Evolutionary conservation across 2,888 invertebrate species (phyloP), one percentile per base, ranked within the genome.

Genomic region (Galeopsomyia nigrocyanea): DNA sequence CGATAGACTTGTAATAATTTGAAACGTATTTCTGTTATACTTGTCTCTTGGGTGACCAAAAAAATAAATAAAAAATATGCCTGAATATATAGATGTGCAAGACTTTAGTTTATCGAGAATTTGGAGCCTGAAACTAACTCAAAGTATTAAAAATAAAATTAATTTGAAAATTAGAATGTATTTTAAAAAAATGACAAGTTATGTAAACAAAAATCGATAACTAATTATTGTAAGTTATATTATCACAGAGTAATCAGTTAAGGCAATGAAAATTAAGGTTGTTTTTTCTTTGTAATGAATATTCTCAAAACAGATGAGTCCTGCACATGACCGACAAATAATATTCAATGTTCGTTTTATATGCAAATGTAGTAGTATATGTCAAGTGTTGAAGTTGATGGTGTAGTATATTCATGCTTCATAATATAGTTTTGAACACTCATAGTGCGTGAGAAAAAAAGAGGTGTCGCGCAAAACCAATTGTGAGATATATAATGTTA

Each of bases 1-100:
- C 85, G 85, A 86, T 85, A 86, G 85, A 85, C 85, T 82, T 82
- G 76, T 77, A 77, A 75, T 77, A 69, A 70, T 49, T 64, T 55
- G 46, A 68, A 31, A 69, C 50, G 47, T 69, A 63, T 56, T 55
- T 51, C 26, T 69, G 62, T 62, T 69, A 26, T 26, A 66, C 21
- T 50, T 73, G 62, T 73, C 22, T 73, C 39, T 69, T 69, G 56
- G 51, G 57, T 74, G 58, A 62, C 47, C 39, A 68, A 66, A 67
- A 50, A 49, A 56, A 31, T 64, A 14, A 19, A 61, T 58, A 56
- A 61, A 51, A 50, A 17, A 39, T 51, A 10, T 71, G 53, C 26
- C 47, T 47, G 14, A 58, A 53, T 39, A 39, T 9, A 13, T 39
- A 19, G 53, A 31, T 51, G 49, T 39, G 39, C 21, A 22, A 57